phyloP scores from a whole-genome alignment of 2,888 invertebrate genomes.

The Camptogramma bilineatum region DNA sequence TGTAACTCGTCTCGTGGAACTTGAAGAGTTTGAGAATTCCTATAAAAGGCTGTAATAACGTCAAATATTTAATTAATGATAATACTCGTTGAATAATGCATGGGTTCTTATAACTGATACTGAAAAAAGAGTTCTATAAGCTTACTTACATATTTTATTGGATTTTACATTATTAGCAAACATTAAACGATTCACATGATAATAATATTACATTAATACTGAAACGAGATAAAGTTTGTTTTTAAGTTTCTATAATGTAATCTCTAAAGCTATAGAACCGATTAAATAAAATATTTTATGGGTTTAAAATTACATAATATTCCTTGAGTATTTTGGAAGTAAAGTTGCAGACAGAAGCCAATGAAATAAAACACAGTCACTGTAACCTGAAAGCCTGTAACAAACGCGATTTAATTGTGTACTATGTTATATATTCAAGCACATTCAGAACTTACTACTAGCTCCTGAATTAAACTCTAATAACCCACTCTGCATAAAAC shows the following conservation, averaged over 20 bases:
- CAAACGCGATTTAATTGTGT: constrained; percentile 63
- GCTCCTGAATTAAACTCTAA: constrained; percentile 73
- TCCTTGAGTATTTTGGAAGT: background rate
- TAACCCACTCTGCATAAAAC: constrained; percentile 50
- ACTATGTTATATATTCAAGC: constrained; percentile 63
- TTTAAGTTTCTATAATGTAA: no score
- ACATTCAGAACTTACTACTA: constrained; percentile 72
- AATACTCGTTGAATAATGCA: constrained; percentile 20
- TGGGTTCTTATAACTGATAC: constrained; percentile 1
- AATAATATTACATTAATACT: no score
- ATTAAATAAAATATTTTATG: no score
- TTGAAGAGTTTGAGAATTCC: constrained; percentile 33
- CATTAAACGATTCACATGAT: no score
- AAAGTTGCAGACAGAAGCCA: background rate
- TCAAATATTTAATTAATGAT: constrained; percentile 26
- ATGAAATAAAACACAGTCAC: constrained; percentile 8
- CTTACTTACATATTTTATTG: background rate
- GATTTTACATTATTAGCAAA: no score
- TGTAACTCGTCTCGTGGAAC: constrained; percentile 30
- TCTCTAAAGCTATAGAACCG: no score
- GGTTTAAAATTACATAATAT: no score
- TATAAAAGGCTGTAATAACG: constrained; percentile 26
- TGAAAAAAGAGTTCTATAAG: background rate
- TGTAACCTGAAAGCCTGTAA: constrained; percentile 51
- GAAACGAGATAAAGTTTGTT: no score